A percentile compares a stretch with the other conserved stretches of the same genome.
Conservation (phyloP, 1,140 invertebrate species). For the Orius insidiosus region DNA sequence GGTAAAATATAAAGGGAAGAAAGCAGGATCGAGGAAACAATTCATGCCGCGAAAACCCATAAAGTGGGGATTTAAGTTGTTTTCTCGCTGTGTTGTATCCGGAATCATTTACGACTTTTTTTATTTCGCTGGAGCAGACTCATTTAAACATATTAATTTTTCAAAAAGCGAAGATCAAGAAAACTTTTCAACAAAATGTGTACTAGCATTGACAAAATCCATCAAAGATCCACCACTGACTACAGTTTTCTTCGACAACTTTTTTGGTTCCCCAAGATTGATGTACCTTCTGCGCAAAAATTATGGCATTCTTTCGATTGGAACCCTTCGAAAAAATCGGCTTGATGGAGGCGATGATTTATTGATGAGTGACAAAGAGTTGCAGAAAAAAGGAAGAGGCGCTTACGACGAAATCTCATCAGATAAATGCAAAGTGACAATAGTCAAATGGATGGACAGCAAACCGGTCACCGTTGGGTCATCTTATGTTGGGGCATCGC, state of each 20-base stretch:
- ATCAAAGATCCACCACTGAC: neutral
- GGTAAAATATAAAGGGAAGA: neutral
- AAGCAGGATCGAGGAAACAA: slow-evolving; percentile 3
- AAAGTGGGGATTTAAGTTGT: neutral
- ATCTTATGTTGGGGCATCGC: neutral
- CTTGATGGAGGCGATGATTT: neutral
- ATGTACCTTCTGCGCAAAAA: neutral
- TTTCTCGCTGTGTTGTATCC: neutral
- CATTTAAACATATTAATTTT: neutral
- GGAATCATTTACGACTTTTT: neutral
- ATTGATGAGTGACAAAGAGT: slow-evolving; percentile 19
- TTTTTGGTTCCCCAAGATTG: neutral
- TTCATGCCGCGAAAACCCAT: neutral
- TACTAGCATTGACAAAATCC: neutral
- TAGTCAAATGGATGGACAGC: neutral
- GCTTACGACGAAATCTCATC: slow-evolving; percentile 16
- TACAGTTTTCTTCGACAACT: slow-evolving; percentile 3
- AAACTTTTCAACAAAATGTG: neutral
- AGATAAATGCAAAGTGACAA: slow-evolving; percentile 10
- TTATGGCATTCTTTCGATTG: slow-evolving; percentile 2
- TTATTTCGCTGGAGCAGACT: neutral
- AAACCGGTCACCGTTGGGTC: neutral
- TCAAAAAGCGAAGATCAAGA: neutral
- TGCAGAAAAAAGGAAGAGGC: slow-evolving; percentile 25
- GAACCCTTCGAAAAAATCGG: neutral